These are phyloP conservation scores for Tetanocera ferruginea DNA, from an alignment of 2,888 invertebrate species.

Conservation along the genomic window DNA sequence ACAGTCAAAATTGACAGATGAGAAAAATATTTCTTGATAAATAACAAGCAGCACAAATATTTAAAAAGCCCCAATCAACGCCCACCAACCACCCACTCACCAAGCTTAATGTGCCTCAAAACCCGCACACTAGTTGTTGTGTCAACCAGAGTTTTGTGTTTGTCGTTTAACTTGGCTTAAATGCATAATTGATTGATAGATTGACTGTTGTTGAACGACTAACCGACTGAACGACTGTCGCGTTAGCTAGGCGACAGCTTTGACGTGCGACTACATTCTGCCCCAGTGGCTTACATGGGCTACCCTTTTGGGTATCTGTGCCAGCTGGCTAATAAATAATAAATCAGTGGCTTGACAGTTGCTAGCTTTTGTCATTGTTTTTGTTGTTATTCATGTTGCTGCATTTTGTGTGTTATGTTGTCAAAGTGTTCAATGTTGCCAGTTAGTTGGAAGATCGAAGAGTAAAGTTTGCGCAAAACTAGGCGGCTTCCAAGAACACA, in stretches of 20 bases:
- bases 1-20: no score
- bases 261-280: background rate
- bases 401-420: background rate
- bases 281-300: slow-evolving; percentile 9
- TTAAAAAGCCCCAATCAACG: no score
- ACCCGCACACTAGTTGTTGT: background rate
- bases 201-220: background rate
- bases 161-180: background rate
- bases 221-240: background rate
- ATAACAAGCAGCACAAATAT: no score
- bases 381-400: background rate
- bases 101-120: background rate
- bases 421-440: background rate
- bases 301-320: background rate
- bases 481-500: no score
- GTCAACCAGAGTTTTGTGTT: background rate
- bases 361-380: slow-evolving; percentile 1
- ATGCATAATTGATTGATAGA: slow-evolving; percentile 20
- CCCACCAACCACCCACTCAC: no score
- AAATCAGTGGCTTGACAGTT: slow-evolving; percentile 36
- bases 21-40: no score
- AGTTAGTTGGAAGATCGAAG: background rate
- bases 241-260: background rate
- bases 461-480: background rate
- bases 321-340: slow-evolving; percentile 19